Base-by-base conservation (phyloP, 2,888 invertebrate genomes). In the Zeuzera pyrina region DNA sequence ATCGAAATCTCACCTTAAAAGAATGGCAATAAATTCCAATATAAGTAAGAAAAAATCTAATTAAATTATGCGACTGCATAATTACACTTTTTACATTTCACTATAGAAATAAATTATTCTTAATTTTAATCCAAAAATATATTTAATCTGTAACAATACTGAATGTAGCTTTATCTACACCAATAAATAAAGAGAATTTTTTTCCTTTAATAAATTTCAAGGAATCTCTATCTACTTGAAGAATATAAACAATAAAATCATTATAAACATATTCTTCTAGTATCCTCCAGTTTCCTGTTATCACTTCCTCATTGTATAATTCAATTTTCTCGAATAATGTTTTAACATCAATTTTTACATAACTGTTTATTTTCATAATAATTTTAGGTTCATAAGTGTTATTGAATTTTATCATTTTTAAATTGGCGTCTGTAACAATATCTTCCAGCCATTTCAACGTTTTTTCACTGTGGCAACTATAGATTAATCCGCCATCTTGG, bases 391-490 rank as follows among this genome's bases (percentile, higher is more conserved):
- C n/a, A n/a, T n/a, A n/a, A n/a, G n/a, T n/a, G n/a, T n/a, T 7
- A 19, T 19, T 19, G 8, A 7, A 19, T 8, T 19, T 8, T 19
- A 19, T 19, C 6, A 19, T 2, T 8, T 19, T 19, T 7, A 19
- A 19, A 19, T 35, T 45, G 35, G 35, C 37, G 32, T 34, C 39
- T 30, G 34, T 36, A 5, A 56, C 10, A 5, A 41, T 27, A 2
- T 45, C 43, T 33, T 44, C 33, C 1, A 67, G 35, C 46, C 62
- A 57, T 1, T 35, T 14, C 25, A 42, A 50, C 14, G 58, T 49
- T 7, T 47, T 43, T 38, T 60, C 47, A 13, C 51, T 52, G 21
- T 65, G 51, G 41, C 72, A 76, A 39, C 47, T 55, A 30, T 73
- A 74, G 0, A 65, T 28, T 0, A 76, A 14, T 0, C 43, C 55